Base-by-base conservation (phyloP, 2,797 vertebrate species). In the Kryptolebias ocellatus region DNA sequence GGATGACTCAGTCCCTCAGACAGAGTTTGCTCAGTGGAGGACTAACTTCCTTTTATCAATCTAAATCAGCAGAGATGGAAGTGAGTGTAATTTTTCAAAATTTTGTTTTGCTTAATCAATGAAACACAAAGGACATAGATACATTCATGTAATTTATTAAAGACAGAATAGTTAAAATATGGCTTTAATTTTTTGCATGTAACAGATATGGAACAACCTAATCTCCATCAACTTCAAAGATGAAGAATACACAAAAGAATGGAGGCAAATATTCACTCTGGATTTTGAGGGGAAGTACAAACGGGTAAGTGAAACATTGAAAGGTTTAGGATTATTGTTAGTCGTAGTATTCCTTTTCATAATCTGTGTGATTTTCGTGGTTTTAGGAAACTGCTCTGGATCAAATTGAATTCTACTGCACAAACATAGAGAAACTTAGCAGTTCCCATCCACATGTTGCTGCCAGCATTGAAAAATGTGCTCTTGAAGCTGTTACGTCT, bases 241-340 rank as follows among this genome's bases (percentile, higher is more conserved):
- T 53, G 77, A 92, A 0, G 51, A 79, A 0, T 89, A 86, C 67
- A 93, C 90, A 9, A 69, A 55, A 64, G 65, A 10, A 2, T 99
- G 97, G 97, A 95, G 53, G 76, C 42, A 29, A 0, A 88, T 24
- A 0, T 75, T 99, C 31, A 88, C 90, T 12, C 42, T 0, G 27
- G 94, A 96, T 75, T 87, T 99, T 90, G 85, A 94, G 85, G 94
- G 85, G 1, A 95, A 95, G 47, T 92, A 95, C 84, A 93, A 93
- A 70, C 71, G 91, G 95, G 97, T 98, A 87, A 14, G 68, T 56
- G 4, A 29, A 20, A 3, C 0, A 1, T 15, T 2, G 31, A 10
- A 4, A 52, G 0, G 12, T 37, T 12, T 53, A 3, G 59, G 11
- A 20, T 24, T 29, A 0, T 39, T 56, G 64, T 17, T 42, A 1